phyloP scores from a whole-genome alignment of 2,888 invertebrate species.

The Calliphora vomitoria region DNA sequence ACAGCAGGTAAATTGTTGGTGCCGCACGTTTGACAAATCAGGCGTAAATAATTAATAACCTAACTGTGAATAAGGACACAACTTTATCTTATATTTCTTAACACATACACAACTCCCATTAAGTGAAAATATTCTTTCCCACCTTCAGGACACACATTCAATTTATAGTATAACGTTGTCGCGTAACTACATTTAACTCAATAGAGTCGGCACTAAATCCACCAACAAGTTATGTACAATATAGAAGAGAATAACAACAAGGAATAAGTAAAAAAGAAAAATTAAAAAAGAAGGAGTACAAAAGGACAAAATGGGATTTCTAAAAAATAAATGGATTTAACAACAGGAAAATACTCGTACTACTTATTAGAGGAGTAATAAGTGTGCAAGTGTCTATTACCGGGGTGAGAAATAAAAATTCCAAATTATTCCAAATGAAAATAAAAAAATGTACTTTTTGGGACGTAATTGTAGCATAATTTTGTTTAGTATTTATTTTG shows the following conservation, averaged over 20 bases:
- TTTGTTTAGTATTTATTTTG: too few relatives aligned
- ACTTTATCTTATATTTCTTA: neutral
- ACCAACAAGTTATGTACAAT: neutral
- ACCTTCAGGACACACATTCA: neutral
- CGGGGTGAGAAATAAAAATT: too few relatives aligned
- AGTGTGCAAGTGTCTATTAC: too few relatives aligned
- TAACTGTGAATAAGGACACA: neutral
- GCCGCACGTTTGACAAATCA: conserved; percentile 24
- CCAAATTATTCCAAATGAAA: too few relatives aligned
- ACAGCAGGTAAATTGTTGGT: conserved; percentile 5
- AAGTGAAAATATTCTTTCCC: neutral
- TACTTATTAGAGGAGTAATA: too few relatives aligned
- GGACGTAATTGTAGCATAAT: too few relatives aligned
- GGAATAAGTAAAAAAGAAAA: neutral
- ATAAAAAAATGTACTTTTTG: too few relatives aligned
- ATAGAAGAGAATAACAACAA: neutral
- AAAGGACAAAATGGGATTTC: too few relatives aligned
- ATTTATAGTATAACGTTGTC: neutral
- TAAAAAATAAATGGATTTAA: neutral
- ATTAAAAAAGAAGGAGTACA: neutral
- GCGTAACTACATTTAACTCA: neutral
- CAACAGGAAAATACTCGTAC: too few relatives aligned
- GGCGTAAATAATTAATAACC: conserved; percentile 22
- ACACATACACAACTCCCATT: neutral
- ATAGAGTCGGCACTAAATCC: neutral